These are phyloP conservation scores for Cylloceria caligata DNA, from an alignment of 2,888 invertebrate genomes.

Conservation along the genomic window DNA sequence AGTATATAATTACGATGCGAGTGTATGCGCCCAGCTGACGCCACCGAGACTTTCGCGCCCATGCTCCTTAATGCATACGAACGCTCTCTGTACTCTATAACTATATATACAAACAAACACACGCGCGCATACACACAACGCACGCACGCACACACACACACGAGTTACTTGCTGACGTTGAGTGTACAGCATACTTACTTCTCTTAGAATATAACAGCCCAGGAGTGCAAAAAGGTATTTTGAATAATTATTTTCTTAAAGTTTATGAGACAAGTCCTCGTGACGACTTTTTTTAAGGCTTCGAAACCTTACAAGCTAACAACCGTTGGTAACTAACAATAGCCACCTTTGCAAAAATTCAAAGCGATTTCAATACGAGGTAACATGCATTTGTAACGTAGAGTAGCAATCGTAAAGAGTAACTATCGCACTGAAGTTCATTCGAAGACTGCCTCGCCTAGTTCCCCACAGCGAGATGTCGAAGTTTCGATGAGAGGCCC, in stretches of 20 bases:
- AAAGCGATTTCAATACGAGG: no score
- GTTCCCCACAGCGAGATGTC: no score
- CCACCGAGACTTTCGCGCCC: constrained; percentile 52
- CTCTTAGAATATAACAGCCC: neutral
- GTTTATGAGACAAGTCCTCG: neutral
- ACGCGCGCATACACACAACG: no score
- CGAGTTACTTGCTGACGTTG: neutral
- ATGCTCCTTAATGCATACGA: constrained; percentile 36
- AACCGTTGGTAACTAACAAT: neutral
- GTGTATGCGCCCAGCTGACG: constrained; percentile 48
- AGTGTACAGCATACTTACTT: neutral
- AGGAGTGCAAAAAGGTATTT: neutral
- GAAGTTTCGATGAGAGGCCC: no score
- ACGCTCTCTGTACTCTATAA: neutral
- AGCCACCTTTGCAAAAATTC: no score
- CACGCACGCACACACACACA: no score
- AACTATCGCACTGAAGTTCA: no score
- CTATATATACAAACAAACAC: neutral
- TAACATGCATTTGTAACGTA: no score
- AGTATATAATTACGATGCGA: constrained; percentile 65
- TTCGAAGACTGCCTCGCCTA: no score
- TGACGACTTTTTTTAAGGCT: neutral
- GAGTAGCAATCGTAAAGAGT: no score
- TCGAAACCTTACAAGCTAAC: neutral
- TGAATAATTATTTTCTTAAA: constrained; percentile 23